Percentiles rank a stretch among this genome's conserved stretches.
Evolutionary conservation across 1,140 invertebrate genomes (phyloP).

Genomic region (Hermetia illucens): DNA sequence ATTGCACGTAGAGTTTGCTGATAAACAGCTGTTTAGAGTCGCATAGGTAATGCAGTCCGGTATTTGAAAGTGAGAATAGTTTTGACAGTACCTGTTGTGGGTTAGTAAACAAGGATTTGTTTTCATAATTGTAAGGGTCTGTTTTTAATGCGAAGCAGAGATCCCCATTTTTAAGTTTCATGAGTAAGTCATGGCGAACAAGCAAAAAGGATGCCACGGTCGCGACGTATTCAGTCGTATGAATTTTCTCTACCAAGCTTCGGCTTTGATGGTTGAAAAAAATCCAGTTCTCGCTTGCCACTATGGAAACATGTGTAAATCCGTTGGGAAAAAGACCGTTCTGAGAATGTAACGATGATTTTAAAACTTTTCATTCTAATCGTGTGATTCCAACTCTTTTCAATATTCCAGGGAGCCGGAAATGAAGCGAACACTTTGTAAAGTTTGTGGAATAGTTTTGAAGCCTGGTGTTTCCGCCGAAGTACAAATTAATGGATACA

Average conservation of each 20-base stretch:
- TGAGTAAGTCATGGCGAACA: no score
- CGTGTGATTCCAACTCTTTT: neutral
- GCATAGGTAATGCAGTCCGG: no score
- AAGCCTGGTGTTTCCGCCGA: slow-evolving; percentile 8
- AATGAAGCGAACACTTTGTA: slow-evolving; percentile 9
- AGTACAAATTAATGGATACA: neutral
- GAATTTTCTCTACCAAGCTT: slow-evolving; percentile 12
- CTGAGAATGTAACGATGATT: slow-evolving; percentile 8
- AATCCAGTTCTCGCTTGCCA: slow-evolving; percentile 6
- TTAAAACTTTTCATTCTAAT: neutral
- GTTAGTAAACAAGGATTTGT: no score
- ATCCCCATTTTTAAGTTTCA: no score
- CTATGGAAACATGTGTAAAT: slow-evolving; percentile 9
- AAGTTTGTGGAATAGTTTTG: slow-evolving; percentile 8
- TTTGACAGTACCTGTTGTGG: no score
- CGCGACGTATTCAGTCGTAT: slow-evolving; percentile 11
- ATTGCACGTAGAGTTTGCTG: no score
- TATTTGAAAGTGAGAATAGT: no score
- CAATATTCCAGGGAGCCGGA: slow-evolving; percentile 9
- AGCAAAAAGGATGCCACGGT: no score
- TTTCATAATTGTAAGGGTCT: no score
- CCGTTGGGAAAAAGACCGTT: slow-evolving; percentile 8
- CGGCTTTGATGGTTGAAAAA: slow-evolving; percentile 8
- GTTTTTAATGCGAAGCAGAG: no score
- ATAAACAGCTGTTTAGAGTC: no score